Evolutionary conservation across 1,140 invertebrate genomes (phyloP), one percentile per base, ranked within the genome.

Genomic region (Lucilia cuprina): DNA sequence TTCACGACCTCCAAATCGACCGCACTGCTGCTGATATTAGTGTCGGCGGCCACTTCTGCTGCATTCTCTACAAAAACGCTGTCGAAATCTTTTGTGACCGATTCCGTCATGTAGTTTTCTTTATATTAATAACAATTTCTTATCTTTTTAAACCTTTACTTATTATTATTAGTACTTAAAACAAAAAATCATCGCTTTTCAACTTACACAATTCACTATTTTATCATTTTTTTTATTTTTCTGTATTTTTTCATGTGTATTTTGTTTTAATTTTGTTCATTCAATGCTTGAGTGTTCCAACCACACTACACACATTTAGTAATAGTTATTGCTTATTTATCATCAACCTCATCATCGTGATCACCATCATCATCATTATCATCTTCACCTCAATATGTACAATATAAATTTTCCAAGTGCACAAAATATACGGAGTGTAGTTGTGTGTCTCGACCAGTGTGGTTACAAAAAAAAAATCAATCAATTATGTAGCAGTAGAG

Each of bases 1-100:
- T 10, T 55, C 17, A 60, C 82, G 25, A 65, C 65, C 82, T 83
- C 75, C 47, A 78, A 78, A 78, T 78, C 34, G 5, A 78, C 75
- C 9, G 34, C 34, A 41, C 34, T 77, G 34, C 47, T 77, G 55
- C 55, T 70, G 65, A 10, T 70, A 30, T 30, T 30, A 19, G 19
- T n/a, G n/a, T 21, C 19, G n/a, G 65, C n/a, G 21, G 7, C n/a
- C n/a, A 5, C 75, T 34, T 5, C n/a, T 25, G 19, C 47, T 78
- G 35, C 74, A 75, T 75, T 75, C 25, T n/a, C 75, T 78, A 41
- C 19, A 70, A n/a, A 55, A 55, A 55, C 17, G 12, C 50, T 13
- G 12, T 55, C 17, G 65, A 70, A 70, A 21, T 70, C 65, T 70
- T 70, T 70, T 70, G 5, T n/a, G 10, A 7, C 19, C 65, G 65